phyloP scores from a whole-genome alignment of 2,888 invertebrate species.

The Neoscelio sp. region DNA sequence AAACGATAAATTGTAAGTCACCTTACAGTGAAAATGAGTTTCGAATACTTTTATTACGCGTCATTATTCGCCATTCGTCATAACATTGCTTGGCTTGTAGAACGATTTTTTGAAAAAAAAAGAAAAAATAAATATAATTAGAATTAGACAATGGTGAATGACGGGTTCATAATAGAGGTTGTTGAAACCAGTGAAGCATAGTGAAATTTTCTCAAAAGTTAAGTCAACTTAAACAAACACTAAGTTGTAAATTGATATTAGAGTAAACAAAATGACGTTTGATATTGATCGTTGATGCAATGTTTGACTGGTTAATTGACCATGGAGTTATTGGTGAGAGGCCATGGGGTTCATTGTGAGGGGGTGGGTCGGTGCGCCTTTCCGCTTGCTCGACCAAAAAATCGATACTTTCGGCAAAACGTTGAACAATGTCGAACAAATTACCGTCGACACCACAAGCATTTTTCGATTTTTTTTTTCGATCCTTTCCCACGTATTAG shows the following conservation, averaged over 20 bases:
- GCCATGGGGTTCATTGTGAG: constrained; percentile 78
- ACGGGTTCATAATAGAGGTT: constrained; percentile 34
- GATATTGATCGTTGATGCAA: constrained; percentile 30
- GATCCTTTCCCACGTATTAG: too few species aligned
- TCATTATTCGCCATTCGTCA: constrained; percentile 51
- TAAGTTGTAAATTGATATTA: too few species aligned
- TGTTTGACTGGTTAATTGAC: constrained; percentile 56
- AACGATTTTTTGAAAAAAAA: too few species aligned
- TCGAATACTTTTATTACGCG: constrained; percentile 49
- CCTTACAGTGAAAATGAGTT: background rate
- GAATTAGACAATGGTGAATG: constrained; percentile 51
- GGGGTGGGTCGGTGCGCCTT: constrained; percentile 82
- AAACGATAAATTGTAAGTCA: too few species aligned
- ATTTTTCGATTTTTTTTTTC: too few species aligned
- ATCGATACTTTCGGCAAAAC: constrained; percentile 58
- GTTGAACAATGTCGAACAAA: constrained; percentile 12
- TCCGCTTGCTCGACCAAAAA: constrained; percentile 66
- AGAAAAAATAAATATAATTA: too few species aligned
- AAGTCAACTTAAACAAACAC: too few species aligned
- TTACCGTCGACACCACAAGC: too few species aligned
- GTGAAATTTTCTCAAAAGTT: background rate
- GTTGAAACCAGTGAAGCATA: constrained; percentile 46
- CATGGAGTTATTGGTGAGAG: constrained; percentile 71
- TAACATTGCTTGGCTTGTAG: constrained; percentile 56
- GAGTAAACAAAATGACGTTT: constrained; percentile 7